These are phyloP conservation scores for Montipora sp. DNA, from an alignment of 64 coral and sea anemone species.

Conservation along the genomic window DNA sequence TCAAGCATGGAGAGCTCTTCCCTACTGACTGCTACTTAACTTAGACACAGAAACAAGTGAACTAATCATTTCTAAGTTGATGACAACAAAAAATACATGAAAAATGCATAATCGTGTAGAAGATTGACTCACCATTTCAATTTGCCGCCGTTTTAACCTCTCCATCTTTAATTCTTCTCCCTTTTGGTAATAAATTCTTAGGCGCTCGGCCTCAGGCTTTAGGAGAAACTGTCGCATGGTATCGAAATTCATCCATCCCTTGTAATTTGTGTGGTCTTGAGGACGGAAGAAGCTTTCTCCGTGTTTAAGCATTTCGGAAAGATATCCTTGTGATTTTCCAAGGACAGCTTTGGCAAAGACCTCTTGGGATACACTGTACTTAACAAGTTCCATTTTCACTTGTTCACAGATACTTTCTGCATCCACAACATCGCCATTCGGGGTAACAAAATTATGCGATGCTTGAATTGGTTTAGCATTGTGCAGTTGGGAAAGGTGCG, in stretches of 20 bases:
- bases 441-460: slow-evolving; percentile 26
- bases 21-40: too few relatives aligned
- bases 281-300: slow-evolving; percentile 84
- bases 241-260: slow-evolving; percentile 92
- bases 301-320: slow-evolving; percentile 94
- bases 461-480: slow-evolving; percentile 19
- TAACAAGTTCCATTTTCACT: slow-evolving; percentile 84
- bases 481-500: neutral
- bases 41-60: too few relatives aligned
- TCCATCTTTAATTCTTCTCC: slow-evolving; percentile 69
- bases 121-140: slow-evolving; percentile 27
- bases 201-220: slow-evolving; percentile 72
- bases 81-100: too few relatives aligned
- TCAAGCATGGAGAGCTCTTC: too few relatives aligned
- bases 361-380: slow-evolving; percentile 90
- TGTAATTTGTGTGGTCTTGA: slow-evolving; percentile 80
- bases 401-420: slow-evolving; percentile 68
- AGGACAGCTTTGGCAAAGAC: slow-evolving; percentile 92
- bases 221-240: slow-evolving; percentile 82
- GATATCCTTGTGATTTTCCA: slow-evolving; percentile 94
- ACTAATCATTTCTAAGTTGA: too few relatives aligned
- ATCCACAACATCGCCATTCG: slow-evolving; percentile 17
- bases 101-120: too few relatives aligned
- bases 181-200: slow-evolving; percentile 68
- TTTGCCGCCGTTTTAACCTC: slow-evolving; percentile 63